A percentile compares a stretch with the other conserved stretches of the same genome.
These are phyloP conservation scores for Drosophila leonis DNA, from an alignment of 2,888 invertebrate species.

Conservation along the genomic window DNA sequence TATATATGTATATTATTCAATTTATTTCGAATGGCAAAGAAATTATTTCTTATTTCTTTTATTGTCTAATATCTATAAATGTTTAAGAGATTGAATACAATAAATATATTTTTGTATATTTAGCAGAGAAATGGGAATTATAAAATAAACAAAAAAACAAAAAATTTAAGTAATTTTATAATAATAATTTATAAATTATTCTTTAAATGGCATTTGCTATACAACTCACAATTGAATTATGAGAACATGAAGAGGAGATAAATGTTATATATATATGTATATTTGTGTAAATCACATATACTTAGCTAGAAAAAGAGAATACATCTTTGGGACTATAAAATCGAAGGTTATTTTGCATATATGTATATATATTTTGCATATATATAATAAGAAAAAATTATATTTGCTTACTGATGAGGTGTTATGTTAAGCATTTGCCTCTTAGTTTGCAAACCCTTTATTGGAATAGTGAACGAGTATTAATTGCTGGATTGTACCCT, in stretches of 20 bases:
- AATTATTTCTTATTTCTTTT: not conserved
- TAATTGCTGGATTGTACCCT: not conserved
- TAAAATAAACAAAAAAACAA: not conserved
- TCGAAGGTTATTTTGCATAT: too few relatives aligned
- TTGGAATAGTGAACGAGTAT: not conserved
- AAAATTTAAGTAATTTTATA: too few relatives aligned
- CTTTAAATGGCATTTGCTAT: not conserved
- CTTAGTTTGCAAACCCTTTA: not conserved
- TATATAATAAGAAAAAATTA: too few relatives aligned
- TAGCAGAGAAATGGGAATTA: not conserved
- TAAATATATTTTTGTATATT: not conserved
- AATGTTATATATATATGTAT: too few relatives aligned
- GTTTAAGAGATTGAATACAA: not conserved
- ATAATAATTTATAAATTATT: not conserved
- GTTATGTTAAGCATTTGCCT: too few relatives aligned
- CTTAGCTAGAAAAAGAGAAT: too few relatives aligned
- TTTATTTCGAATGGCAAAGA: not conserved
- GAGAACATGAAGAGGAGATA: not conserved
- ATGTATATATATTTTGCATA: too few relatives aligned
- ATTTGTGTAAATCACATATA: too few relatives aligned
- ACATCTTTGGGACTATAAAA: too few relatives aligned
- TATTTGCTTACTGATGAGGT: too few relatives aligned
- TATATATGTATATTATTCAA: too few relatives aligned
- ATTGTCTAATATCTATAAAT: not conserved
- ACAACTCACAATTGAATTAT: not conserved